These are phyloP conservation scores for Ips nitidus DNA, from an alignment of 1,140 invertebrate genomes.

Conservation along the genomic window DNA sequence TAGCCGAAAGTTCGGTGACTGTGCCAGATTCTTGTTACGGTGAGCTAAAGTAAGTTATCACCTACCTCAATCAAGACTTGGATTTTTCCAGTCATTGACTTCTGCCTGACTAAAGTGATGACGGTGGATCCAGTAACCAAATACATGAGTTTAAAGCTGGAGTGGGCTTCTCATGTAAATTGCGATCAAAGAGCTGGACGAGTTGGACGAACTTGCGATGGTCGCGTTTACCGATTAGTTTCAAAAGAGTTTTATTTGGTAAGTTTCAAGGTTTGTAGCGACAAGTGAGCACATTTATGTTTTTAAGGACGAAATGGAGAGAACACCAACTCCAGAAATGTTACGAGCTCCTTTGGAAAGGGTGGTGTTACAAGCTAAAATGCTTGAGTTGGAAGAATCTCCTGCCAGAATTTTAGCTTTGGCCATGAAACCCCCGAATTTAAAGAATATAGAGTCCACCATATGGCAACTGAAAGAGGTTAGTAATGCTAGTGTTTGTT, in stretches of 20 bases:
- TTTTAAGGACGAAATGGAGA: slow-evolving; percentile 36
- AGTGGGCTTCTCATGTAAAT: slow-evolving; percentile 88
- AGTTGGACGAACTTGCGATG: slow-evolving; percentile 82
- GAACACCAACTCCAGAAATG: slow-evolving; percentile 68
- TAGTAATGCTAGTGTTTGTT: slow-evolving; percentile 21
- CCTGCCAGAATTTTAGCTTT: slow-evolving; percentile 80
- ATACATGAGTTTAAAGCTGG: slow-evolving; percentile 75
- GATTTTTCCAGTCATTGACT: slow-evolving; percentile 83
- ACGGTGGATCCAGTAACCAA: slow-evolving; percentile 73
- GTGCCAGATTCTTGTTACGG: slow-evolving; percentile 90
- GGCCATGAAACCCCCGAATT: slow-evolving; percentile 84
- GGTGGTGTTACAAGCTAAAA: slow-evolving; percentile 83
- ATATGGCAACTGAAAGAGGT: slow-evolving; percentile 86
- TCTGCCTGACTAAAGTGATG: slow-evolving; percentile 87
- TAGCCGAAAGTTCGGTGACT: slow-evolving; percentile 96
- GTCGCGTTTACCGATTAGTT: slow-evolving; percentile 86
- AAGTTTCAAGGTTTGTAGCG: slow-evolving; percentile 8
- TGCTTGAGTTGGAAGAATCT: slow-evolving; percentile 75
- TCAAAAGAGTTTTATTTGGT: slow-evolving; percentile 69
- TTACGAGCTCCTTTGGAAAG: slow-evolving; percentile 77
- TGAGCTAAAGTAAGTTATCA: slow-evolving; percentile 45
- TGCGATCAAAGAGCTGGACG: slow-evolving; percentile 89
- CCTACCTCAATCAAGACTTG: background rate
- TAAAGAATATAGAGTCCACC: slow-evolving; percentile 78
- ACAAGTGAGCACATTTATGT: background rate